Percentiles rank a stretch among this genome's conserved stretches.
These are phyloP conservation scores for Linurgus olivaceus DNA, from an alignment of 2,797 vertebrate species.

Conservation along the genomic window DNA sequence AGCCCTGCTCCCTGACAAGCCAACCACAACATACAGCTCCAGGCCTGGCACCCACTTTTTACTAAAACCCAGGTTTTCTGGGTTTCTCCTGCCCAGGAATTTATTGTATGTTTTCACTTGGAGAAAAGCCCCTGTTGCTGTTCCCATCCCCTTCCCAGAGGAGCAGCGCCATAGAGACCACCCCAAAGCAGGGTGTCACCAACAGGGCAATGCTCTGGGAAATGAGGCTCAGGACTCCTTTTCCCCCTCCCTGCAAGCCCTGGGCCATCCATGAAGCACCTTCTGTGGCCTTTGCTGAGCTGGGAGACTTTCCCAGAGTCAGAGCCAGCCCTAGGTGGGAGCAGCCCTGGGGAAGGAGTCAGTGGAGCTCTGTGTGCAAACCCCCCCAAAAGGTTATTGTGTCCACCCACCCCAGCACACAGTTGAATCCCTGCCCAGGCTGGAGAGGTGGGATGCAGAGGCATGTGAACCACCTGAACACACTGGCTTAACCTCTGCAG, in stretches of 20 bases:
- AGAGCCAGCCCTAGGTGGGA: fast-evolving
- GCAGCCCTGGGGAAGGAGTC: neutral
- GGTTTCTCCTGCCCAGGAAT: neutral
- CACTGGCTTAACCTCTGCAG: neutral
- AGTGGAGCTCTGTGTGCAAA: neutral
- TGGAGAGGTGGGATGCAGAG: neutral
- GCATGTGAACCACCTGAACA: neutral
- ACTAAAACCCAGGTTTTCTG: neutral
- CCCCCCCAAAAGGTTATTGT: neutral
- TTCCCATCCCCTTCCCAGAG: neutral
- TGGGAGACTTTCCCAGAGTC: neutral
- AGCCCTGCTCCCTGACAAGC: neutral
- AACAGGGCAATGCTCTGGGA: fast-evolving
- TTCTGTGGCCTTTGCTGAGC: fast-evolving
- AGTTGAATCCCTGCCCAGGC: neutral
- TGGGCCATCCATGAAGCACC: fast-evolving
- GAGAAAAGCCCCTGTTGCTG: neutral
- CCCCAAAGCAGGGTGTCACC: fast-evolving
- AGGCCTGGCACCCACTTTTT: neutral
- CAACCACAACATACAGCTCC: fast-evolving
- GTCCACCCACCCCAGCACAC: no score
- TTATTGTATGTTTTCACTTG: neutral
- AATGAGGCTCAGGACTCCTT: neutral
- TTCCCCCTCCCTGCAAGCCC: neutral
- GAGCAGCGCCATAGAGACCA: fast-evolving